Evolutionary conservation across 2,113 vertebrate species (phyloP).

Genomic region (Scolopax mira): DNA sequence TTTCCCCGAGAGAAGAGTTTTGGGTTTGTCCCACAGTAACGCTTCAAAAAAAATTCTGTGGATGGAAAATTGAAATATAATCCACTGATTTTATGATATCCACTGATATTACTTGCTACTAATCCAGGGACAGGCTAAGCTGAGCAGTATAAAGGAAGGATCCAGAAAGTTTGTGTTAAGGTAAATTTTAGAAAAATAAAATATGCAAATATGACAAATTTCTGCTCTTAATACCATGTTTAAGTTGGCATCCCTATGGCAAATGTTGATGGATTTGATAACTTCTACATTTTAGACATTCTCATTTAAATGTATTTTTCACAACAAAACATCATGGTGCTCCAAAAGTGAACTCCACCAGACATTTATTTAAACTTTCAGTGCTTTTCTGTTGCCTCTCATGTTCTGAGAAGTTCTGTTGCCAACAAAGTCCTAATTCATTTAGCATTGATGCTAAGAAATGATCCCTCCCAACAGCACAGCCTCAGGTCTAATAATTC

Average conservation of each 20-base stretch:
- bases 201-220: neutral
- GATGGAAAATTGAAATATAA: neutral
- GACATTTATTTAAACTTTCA: neutral
- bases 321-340: neutral
- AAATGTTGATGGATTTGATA: neutral
- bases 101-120: too few species aligned
- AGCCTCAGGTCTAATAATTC: slow-evolving; percentile 1
- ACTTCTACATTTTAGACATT: neutral
- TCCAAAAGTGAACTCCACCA: neutral
- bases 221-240: neutral
- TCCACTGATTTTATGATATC: too few species aligned
- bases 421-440: neutral
- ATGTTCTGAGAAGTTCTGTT: neutral
- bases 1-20: neutral
- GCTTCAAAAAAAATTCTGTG: too few species aligned
- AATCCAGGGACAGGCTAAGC: neutral
- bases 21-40: neutral
- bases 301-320: neutral
- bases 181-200: neutral
- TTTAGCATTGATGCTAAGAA: slow-evolving; percentile 13
- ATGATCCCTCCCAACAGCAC: neutral
- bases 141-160: neutral
- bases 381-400: neutral
- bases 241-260: too few species aligned
- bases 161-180: neutral